Conservation (phyloP, 2,888 invertebrate genomes). For the Hemithea aestivaria region DNA sequence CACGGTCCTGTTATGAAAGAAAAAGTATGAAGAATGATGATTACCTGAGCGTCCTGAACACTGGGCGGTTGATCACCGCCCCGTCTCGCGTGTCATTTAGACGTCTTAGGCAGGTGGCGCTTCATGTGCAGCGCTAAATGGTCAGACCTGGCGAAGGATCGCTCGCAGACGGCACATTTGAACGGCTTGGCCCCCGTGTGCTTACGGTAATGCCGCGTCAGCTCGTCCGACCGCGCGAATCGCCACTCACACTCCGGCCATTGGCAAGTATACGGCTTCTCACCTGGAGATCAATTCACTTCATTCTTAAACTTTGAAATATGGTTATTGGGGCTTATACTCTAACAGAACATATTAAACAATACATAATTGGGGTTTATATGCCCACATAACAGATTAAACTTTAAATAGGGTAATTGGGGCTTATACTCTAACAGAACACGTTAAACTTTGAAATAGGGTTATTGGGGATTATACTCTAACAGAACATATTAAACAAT, state of each 20-base stretch:
- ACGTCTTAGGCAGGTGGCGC: constrained; percentile 94
- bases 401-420: too few species aligned
- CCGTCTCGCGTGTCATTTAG: constrained; percentile 81
- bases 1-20: too few species aligned
- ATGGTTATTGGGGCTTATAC: too few species aligned
- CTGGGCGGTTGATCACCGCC: constrained; percentile 67
- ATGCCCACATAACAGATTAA: too few species aligned
- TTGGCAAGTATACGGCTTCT: constrained; percentile 98
- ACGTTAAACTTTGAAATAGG: too few species aligned
- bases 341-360: too few species aligned
- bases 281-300: constrained; percentile 84
- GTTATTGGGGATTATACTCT: too few species aligned
- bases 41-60: constrained; percentile 60
- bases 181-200: constrained; percentile 98
- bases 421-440: too few species aligned
- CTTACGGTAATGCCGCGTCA: constrained; percentile 97
- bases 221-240: constrained; percentile 96
- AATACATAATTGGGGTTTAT: too few species aligned
- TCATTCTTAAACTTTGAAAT: too few species aligned
- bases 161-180: constrained; percentile 96
- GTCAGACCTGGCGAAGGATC: constrained; percentile 96
- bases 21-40: too few species aligned
- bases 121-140: constrained; percentile 98
- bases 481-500: too few species aligned
- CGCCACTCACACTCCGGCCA: constrained; percentile 99